Base-by-base conservation (phyloP, 1,140 invertebrate genomes). In the Orchestia grillus region DNA sequence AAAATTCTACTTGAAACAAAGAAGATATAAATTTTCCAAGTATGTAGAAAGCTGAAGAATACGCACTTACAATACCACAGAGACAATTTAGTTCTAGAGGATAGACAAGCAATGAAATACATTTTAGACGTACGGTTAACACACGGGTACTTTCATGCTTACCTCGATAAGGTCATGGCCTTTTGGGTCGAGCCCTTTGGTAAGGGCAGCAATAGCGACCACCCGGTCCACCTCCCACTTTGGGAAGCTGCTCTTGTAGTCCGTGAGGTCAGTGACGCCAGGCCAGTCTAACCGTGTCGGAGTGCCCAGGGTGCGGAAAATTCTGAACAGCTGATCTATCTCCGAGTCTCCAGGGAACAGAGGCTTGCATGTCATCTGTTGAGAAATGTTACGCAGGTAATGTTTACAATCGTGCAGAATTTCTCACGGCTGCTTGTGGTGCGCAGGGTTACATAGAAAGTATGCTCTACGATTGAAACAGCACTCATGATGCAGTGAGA, bases 331-430 rank as follows among this genome's bases (percentile, higher is more conserved):
- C 97, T 99, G 99, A 98, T 99, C 99, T 97, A 99, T 99, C 97
- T 99, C 99, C n/a, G 99, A 99, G 97, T 99, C 99, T 28, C 99
- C 99, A 44, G 99, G 98, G 97, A 99, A 99, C 41, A 99, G 97
- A 44, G 99, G 98, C 97, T 98, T 98, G 96, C 98, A 98, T 47
- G 98, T 98, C 23, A 98, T 98, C 98, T 99, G 44, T 47, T 3
- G 8, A 47, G 3, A 44, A 45, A n/a, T n/a, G n/a, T 42, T 42
- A 42, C 3, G 28, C 88, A 91, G 42, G 41, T 42, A 28, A 43
- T 91, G 36, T 53, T 53, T 19, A 8, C 47, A 8, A 53, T 53
- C 6, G 19, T 53, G 19, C 6, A 53, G 47, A 53, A 53, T 53
- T 8, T 19, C 6, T 19, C 19, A 53, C 47, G 19, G 47, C 6